Evolutionary conservation across 2,113 vertebrate species (phyloP).

Genomic region (Chunga burmeisteri): DNA sequence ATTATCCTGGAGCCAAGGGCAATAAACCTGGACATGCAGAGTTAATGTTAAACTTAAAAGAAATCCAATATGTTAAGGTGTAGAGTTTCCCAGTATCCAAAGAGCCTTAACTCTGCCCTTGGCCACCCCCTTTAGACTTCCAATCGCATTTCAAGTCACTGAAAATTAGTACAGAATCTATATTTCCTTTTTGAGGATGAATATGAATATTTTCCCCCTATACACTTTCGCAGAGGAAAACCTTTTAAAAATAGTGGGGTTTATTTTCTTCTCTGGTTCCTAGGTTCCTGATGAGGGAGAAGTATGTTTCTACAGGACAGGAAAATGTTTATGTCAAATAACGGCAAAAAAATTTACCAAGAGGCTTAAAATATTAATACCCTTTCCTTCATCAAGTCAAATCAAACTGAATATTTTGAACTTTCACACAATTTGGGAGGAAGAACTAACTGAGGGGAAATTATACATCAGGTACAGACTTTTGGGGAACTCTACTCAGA

Average conservation of each 20-base stretch:
- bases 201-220: background rate
- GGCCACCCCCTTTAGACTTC: background rate
- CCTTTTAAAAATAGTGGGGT: background rate
- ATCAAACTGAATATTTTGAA: background rate
- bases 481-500: background rate
- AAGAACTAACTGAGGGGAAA: background rate
- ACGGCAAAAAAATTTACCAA: background rate
- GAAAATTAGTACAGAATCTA: background rate
- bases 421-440: background rate
- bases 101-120: background rate
- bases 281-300: background rate
- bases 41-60: conserved; percentile 9
- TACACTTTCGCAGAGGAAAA: background rate
- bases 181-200: background rate
- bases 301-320: background rate
- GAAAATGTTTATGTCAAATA: background rate
- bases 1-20: conserved; percentile 25
- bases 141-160: background rate
- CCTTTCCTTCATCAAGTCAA: background rate
- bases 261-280: background rate
- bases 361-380: background rate
- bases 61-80: background rate
- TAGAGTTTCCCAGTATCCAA: background rate
- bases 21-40: conserved; percentile 16
- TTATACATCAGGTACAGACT: background rate